A percentile compares a stretch with the other conserved stretches of the same genome.
Evolutionary conservation across 2,888 invertebrate genomes (phyloP).

Genomic region (Hydraecia micacea): DNA sequence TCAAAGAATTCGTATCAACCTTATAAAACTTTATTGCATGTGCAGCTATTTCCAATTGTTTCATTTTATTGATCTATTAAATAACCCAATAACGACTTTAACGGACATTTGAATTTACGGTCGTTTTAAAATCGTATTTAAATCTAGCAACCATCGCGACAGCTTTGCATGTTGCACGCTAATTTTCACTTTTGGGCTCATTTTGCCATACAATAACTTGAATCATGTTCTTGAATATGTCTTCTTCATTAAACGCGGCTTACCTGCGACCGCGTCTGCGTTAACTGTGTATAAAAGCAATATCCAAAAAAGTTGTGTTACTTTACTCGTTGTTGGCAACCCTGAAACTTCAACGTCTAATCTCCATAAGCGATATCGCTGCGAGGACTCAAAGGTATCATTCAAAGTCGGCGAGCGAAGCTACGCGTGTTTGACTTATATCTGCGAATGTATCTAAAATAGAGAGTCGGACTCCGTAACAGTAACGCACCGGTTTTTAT

Average conservation of each 20-base stretch:
- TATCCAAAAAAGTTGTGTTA: conserved; percentile 17
- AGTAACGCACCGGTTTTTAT: conserved; percentile 69
- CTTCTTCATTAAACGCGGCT: conserved; percentile 37
- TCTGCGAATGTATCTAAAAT: conserved; percentile 69
- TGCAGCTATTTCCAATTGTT: conserved; percentile 60
- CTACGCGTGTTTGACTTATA: conserved; percentile 68
- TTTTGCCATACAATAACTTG: conserved; percentile 41
- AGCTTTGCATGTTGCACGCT: conserved; percentile 42
- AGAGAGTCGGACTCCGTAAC: conserved; percentile 66
- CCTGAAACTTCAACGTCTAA: conserved; percentile 73
- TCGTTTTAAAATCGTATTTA: conserved; percentile 46
- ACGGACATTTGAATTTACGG: conserved; percentile 54
- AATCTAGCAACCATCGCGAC: conserved; percentile 25
- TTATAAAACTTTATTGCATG: conserved; percentile 62
- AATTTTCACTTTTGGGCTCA: conserved; percentile 59
- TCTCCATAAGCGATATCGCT: conserved; percentile 71
- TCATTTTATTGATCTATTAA: conserved; percentile 64
- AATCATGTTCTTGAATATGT: conserved; percentile 44
- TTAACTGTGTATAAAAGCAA: conserved; percentile 3
- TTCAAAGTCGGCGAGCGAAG: conserved; percentile 72
- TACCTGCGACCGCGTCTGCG: conserved; percentile 16
- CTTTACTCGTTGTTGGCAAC: conserved; percentile 60
- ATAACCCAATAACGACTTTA: conserved; percentile 61
- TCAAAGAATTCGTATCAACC: conserved; percentile 67
- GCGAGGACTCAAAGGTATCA: conserved; percentile 78